These are phyloP conservation scores for Agriopis marginaria DNA, from an alignment of 2,888 invertebrate genomes.

Conservation along the genomic window DNA sequence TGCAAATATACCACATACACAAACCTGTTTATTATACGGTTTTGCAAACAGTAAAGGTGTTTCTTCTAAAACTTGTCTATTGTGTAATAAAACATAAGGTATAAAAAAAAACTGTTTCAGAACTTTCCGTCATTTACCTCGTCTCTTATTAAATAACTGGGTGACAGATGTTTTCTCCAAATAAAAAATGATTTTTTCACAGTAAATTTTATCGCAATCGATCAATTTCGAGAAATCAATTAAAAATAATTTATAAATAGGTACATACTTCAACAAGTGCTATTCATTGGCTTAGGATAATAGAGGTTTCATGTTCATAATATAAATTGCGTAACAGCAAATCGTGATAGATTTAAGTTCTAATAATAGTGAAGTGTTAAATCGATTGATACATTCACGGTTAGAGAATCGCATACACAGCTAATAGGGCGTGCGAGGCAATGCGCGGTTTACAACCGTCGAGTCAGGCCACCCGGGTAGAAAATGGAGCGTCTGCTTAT, in stretches of 20 bases:
- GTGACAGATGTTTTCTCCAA: too few species aligned
- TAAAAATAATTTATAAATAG: too few species aligned
- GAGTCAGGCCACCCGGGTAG: constrained; percentile 77
- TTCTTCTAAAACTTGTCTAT: too few species aligned
- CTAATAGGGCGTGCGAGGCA: constrained; percentile 74
- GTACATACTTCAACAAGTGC: too few species aligned
- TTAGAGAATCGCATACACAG: constrained; percentile 67
- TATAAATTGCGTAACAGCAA: neutral
- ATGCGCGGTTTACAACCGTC: constrained; percentile 77
- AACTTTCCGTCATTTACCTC: too few species aligned
- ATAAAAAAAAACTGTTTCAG: too few species aligned
- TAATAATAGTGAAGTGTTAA: constrained; percentile 42
- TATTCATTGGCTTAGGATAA: too few species aligned
- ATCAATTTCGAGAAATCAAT: neutral
- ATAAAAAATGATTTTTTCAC: neutral
- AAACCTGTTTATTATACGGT: too few species aligned
- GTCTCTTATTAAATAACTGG: neutral
- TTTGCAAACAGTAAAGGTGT: too few species aligned
- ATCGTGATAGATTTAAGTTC: constrained; percentile 2
- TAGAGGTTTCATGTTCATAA: too few species aligned
- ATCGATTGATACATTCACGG: constrained; percentile 57
- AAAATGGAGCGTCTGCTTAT: constrained; percentile 81
- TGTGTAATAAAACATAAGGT: too few species aligned
- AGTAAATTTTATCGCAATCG: neutral
- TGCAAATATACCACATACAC: too few species aligned